Evolutionary conservation across 2,888 invertebrate genomes (phyloP).

Genomic region (Torymus auratus): DNA sequence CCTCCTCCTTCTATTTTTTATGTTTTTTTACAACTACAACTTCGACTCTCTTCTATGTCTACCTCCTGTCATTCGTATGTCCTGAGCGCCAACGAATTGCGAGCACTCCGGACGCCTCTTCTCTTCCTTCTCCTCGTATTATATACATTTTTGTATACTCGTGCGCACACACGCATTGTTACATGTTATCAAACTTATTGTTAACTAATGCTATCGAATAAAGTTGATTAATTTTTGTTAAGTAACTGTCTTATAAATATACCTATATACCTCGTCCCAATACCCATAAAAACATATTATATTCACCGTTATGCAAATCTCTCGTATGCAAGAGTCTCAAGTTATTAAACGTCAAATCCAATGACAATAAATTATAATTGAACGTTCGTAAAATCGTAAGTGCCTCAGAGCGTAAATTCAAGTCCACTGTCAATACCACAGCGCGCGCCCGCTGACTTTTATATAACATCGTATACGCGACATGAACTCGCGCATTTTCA

Average conservation of each 20-base stretch:
- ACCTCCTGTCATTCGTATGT: constrained; percentile 32
- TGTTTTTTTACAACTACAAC: constrained; percentile 9
- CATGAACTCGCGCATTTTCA: too few species aligned
- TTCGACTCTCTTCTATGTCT: constrained; percentile 33
- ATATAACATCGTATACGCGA: too few species aligned
- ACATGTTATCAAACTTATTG: constrained; percentile 69
- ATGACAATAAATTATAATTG: too few species aligned
- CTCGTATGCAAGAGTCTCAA: too few species aligned
- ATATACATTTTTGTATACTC: constrained; percentile 61
- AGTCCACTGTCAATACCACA: too few species aligned
- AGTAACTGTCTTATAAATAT: constrained; percentile 24
- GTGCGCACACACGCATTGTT: constrained; percentile 67
- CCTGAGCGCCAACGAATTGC: neutral
- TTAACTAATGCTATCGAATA: constrained; percentile 74
- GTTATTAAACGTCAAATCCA: too few species aligned
- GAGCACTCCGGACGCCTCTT: constrained; percentile 29
- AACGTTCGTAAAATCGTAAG: too few species aligned
- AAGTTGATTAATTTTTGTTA: constrained; percentile 73
- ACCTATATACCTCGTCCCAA: too few species aligned
- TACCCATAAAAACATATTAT: too few species aligned
- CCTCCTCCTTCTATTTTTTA: constrained; percentile 14
- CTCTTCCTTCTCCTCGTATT: constrained; percentile 2
- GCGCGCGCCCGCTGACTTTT: too few species aligned
- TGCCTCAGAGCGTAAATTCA: too few species aligned
- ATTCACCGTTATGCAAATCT: too few species aligned